Evolutionary conservation across 2,888 invertebrate species (phyloP).

Genomic region (Mimumesa dahlbomi): DNA sequence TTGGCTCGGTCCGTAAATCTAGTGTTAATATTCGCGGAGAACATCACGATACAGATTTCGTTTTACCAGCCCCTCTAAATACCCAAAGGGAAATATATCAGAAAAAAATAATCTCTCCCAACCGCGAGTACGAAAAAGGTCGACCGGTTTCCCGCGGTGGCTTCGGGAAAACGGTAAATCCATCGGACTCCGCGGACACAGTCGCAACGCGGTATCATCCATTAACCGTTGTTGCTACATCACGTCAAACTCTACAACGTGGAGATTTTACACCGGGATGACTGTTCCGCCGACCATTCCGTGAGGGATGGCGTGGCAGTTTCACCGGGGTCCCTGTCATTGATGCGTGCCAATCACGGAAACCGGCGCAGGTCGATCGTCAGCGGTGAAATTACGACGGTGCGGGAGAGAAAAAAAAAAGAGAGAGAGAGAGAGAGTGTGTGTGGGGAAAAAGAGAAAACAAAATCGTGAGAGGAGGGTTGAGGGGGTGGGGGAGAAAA

Average conservation of each 20-base stretch:
- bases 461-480: conserved; percentile 56
- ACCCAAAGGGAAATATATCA: too few relatives aligned
- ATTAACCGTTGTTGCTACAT: conserved; percentile 41
- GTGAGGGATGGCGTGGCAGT: conserved; percentile 36
- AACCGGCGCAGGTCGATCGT: conserved; percentile 51
- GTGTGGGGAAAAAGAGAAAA: conserved; percentile 3
- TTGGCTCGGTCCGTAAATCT: too few relatives aligned
- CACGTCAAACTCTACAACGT: conserved; percentile 31
- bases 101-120: too few relatives aligned
- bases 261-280: conserved; percentile 30
- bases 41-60: too few relatives aligned
- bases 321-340: conserved; percentile 39
- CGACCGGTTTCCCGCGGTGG: too few relatives aligned
- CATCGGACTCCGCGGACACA: conserved; percentile 11
- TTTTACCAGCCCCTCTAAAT: too few relatives aligned
- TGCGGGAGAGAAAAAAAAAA: conserved; percentile 31
- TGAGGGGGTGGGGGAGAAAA: conserved; percentile 40
- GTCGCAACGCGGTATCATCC: conserved; percentile 24
- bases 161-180: conserved; percentile 15
- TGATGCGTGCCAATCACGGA: conserved; percentile 61
- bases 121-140: too few relatives aligned
- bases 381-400: conserved; percentile 58
- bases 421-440: conserved; percentile 5
- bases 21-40: too few relatives aligned
- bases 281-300: conserved; percentile 25